Percentiles rank a stretch among this genome's conserved stretches.
phyloP scores from a whole-genome alignment of 2,888 invertebrate species.

The Agrypnus murinus region DNA sequence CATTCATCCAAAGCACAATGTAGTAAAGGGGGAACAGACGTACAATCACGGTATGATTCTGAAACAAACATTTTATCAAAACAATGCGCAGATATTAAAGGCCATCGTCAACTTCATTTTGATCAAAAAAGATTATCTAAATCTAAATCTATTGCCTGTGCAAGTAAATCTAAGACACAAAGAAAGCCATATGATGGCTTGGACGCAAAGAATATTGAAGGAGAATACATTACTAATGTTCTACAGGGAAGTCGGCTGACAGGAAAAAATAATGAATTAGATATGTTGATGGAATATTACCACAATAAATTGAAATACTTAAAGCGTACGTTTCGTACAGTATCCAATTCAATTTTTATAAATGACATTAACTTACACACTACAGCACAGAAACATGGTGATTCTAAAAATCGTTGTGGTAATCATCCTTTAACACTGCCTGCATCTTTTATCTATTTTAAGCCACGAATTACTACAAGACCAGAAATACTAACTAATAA shows the following conservation, averaged over 20 bases:
- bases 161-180: too few relatives aligned
- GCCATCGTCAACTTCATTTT: background rate
- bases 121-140: background rate
- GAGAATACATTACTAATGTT: too few relatives aligned
- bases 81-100: background rate
- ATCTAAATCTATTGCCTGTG: background rate
- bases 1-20: conserved; percentile 66
- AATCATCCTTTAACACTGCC: too few relatives aligned
- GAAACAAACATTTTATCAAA: conserved; percentile 3
- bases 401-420: too few relatives aligned
- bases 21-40: conserved; percentile 62
- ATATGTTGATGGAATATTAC: background rate
- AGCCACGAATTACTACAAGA: too few relatives aligned
- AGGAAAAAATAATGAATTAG: background rate
- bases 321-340: background rate
- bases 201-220: too few relatives aligned
- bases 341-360: conserved; percentile 9
- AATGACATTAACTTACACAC: background rate
- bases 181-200: too few relatives aligned
- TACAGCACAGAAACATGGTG: background rate
- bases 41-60: conserved; percentile 65
- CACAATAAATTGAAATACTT: conserved; percentile 10
- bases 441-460: too few relatives aligned
- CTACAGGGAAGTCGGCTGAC: background rate
- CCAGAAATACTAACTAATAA: too few relatives aligned